A percentile compares a stretch with the other conserved stretches of the same genome.
Conservation (phyloP, 2,113 vertebrate species). For the Dromiciops gliroides region DNA sequence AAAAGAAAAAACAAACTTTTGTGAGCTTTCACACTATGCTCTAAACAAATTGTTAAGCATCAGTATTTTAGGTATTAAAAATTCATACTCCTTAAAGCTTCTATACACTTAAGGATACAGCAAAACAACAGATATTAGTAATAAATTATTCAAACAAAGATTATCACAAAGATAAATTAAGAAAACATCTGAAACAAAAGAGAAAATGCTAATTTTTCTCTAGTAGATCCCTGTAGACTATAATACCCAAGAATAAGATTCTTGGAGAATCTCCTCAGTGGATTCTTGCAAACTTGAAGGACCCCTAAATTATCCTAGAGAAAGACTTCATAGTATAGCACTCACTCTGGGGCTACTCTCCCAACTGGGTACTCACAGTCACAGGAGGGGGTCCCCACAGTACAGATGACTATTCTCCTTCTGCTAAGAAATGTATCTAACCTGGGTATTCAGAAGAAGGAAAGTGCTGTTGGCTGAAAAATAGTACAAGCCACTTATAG, state of each 20-base stretch:
- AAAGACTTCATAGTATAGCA: background rate
- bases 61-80: background rate
- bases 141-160: background rate
- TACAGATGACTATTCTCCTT: background rate
- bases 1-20: background rate
- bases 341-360: background rate
- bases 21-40: background rate
- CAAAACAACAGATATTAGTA: background rate
- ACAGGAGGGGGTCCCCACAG: background rate
- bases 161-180: background rate
- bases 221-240: background rate
- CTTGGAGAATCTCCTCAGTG: too few relatives aligned
- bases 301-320: background rate
- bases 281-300: too few relatives aligned
- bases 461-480: background rate
- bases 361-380: background rate
- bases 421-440: background rate
- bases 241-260: background rate
- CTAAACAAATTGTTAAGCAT: background rate
- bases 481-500: background rate
- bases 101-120: background rate
- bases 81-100: background rate
- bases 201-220: background rate
- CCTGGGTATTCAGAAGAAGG: background rate
- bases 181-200: background rate